phyloP scores from a whole-genome alignment of 2,888 invertebrate species.

The Stegophylla sp. region DNA sequence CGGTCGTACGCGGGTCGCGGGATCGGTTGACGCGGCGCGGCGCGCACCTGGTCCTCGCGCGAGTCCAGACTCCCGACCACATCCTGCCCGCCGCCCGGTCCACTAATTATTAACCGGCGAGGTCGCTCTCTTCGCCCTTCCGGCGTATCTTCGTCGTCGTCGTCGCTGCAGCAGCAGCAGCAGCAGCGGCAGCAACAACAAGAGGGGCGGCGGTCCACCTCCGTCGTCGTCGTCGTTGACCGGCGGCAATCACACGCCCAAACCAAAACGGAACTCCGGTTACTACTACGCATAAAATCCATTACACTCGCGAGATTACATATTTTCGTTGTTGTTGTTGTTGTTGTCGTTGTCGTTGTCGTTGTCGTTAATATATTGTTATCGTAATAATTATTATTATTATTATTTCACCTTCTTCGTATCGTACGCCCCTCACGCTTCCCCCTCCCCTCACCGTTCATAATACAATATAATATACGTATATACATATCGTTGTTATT shows the following conservation, averaged over 20 bases:
- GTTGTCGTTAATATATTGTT: slow-evolving; percentile 9
- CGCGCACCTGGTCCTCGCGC: slow-evolving; percentile 58
- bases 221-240: slow-evolving; percentile 54
- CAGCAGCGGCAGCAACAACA: background rate
- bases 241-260: slow-evolving; percentile 53
- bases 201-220: slow-evolving; percentile 46
- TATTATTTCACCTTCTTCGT: background rate
- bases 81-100: slow-evolving; percentile 59
- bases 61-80: slow-evolving; percentile 59
- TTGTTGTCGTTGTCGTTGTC: slow-evolving; percentile 20
- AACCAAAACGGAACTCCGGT: slow-evolving; percentile 58
- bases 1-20: slow-evolving; percentile 1
- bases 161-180: background rate
- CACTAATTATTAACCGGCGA: slow-evolving; percentile 59
- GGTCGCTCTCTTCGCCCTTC: slow-evolving; percentile 45
- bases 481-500: too few relatives aligned
- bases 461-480: background rate
- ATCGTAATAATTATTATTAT: background rate
- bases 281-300: slow-evolving; percentile 55
- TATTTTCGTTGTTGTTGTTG: slow-evolving; percentile 38
- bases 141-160: slow-evolving; percentile 13
- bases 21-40: slow-evolving; percentile 54
- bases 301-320: slow-evolving; percentile 56
- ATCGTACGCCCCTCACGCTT: slow-evolving; percentile 31
- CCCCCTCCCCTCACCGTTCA: background rate